Base-by-base conservation (phyloP, 2,888 invertebrate genomes). In the Sthenelais limicola region DNA sequence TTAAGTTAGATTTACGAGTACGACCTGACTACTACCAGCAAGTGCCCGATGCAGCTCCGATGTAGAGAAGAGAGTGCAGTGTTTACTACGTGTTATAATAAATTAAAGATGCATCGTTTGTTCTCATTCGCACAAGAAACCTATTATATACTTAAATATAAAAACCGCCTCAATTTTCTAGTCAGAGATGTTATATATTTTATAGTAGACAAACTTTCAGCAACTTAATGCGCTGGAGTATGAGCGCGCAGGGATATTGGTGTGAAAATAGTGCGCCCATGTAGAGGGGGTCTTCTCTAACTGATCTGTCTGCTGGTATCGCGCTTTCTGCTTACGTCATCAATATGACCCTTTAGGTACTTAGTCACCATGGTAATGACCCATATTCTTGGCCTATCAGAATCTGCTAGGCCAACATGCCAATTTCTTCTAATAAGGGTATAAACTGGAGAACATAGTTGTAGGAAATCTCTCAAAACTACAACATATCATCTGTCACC, bases 1-100 rank as follows among this genome's bases (percentile, higher is more conserved):
- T 58, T 58, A 38, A 83, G 82, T 82, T 80, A 76, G 80, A 78
- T 77, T 78, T 76, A 73, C 71, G 68, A 71, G 74, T 75, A 58
- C 78, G 67, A 54, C 52, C 52, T 74, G 70, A 74, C 77, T 58
- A 68, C 74, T 49, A 71, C 74, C 75, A 35, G 58, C 33, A 5
- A 58, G 58, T 35, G 58, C 33, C 32, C 58, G 58, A 3, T 33
- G 3, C 58, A n/a, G n/a, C 7, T 58, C 58, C 58, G 58, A 33
- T 33, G 33, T 3, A 33, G 21, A 58, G 58, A 58, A 58, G 58
- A 58, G 33, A 58, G 58, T 58, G 35, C 58, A n/a, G 3, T 21
- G n/a, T 12, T 58, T n/a, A 3, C 3, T n/a, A 12, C 3, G 3
- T 58, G 58, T 35, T 58, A 21, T 33, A 9, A 7, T 54, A 32